phyloP scores from a whole-genome alignment of 2,888 invertebrate genomes.

The Diloba caeruleocephala region DNA sequence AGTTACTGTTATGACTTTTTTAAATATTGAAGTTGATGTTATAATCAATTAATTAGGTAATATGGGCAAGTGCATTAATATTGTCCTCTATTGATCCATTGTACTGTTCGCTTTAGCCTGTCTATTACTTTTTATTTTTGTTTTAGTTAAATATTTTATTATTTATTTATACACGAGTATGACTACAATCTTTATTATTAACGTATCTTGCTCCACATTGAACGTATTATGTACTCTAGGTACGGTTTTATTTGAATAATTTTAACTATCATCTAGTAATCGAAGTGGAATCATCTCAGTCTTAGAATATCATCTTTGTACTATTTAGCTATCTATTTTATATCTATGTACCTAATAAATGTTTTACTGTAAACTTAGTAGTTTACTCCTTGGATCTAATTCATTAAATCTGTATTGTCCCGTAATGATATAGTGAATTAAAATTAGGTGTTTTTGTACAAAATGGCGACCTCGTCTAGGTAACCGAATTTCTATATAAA shows the following conservation, averaged over 20 bases:
- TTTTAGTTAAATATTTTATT: constrained; percentile 89
- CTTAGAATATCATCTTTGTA: constrained; percentile 78
- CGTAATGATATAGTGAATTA: constrained; percentile 78
- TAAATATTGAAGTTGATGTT: constrained; percentile 88
- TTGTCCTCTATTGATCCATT: constrained; percentile 86
- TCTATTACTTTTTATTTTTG: constrained; percentile 85
- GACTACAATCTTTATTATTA: constrained; percentile 71
- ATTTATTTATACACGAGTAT: constrained; percentile 85
- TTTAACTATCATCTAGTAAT: constrained; percentile 63
- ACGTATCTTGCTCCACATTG: constrained; percentile 75
- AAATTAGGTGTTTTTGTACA: constrained; percentile 85
- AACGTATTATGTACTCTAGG: constrained; percentile 71
- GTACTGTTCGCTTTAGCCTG: constrained; percentile 86
- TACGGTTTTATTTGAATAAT: constrained; percentile 65
- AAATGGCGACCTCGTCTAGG: constrained; percentile 88
- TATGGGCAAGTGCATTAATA: constrained; percentile 89
- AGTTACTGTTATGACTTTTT: constrained; percentile 88
- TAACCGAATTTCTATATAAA: constrained; percentile 86
- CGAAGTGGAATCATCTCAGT: constrained; percentile 73
- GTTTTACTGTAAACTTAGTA: constrained; percentile 86
- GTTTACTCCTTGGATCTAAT: constrained; percentile 83
- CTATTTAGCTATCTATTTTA: constrained; percentile 81
- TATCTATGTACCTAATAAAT: constrained; percentile 86
- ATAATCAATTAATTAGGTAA: constrained; percentile 88
- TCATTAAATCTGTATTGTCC: constrained; percentile 85